Conservation (phyloP, 1,140 invertebrate genomes). For the Drosophila nigrodunni region DNA sequence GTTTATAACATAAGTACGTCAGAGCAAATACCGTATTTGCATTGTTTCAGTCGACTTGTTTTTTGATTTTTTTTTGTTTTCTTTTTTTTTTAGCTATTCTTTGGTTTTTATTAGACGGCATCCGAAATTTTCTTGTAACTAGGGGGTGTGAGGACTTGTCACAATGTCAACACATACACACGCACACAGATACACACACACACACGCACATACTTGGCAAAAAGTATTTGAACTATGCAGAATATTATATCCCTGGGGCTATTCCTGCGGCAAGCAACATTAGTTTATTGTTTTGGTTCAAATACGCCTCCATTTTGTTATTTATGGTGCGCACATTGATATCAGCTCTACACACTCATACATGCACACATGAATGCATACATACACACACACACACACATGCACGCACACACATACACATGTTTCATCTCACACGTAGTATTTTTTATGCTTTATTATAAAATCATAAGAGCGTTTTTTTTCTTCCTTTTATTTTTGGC, state of each 20-base stretch:
- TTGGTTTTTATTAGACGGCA: slow-evolving; percentile 48
- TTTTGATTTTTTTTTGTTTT: slow-evolving; percentile 34
- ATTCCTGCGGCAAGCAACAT: slow-evolving; percentile 36
- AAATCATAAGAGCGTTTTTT: slow-evolving; percentile 81
- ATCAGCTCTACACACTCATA: slow-evolving; percentile 19
- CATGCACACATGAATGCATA: too few relatives aligned
- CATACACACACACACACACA: background rate
- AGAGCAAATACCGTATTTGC: slow-evolving; percentile 54
- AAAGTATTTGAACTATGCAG: slow-evolving; percentile 47
- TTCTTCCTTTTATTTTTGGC: slow-evolving; percentile 31
- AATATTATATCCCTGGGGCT: slow-evolving; percentile 30
- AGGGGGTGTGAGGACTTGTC: slow-evolving; percentile 15
- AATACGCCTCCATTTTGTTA: slow-evolving; percentile 15
- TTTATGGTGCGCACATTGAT: slow-evolving; percentile 23
- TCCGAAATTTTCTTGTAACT: slow-evolving; percentile 29
- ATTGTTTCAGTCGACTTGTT: slow-evolving; percentile 71
- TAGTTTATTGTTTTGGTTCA: slow-evolving; percentile 28
- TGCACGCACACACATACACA: background rate
- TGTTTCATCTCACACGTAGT: slow-evolving; percentile 10
- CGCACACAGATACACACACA: background rate
- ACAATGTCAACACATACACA: slow-evolving; percentile 42
- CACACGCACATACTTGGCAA: slow-evolving; percentile 11
- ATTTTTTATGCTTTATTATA: slow-evolving; percentile 58
- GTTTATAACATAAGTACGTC: slow-evolving; percentile 49
- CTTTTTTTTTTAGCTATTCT: slow-evolving; percentile 24